Evolutionary conservation across 1,140 invertebrate species (phyloP).

Genomic region (Spodoptera frugiperda): DNA sequence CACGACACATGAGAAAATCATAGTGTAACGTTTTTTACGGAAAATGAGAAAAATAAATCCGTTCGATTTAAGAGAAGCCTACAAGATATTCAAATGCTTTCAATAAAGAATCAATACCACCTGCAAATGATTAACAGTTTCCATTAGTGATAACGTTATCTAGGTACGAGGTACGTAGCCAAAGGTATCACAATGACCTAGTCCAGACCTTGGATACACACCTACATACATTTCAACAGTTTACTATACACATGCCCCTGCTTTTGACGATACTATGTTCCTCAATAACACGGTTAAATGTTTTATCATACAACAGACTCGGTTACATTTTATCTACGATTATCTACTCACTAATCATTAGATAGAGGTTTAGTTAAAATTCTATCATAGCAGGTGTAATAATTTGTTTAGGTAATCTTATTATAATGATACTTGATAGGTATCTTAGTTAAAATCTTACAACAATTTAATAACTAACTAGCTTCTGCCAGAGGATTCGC

Average conservation of each 20-base stretch:
- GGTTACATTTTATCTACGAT: constrained; percentile 1
- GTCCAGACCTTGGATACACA: neutral
- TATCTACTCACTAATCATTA: neutral
- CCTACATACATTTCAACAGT: neutral
- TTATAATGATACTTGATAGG: neutral
- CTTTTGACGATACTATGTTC: neutral
- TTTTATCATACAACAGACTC: constrained; percentile 14
- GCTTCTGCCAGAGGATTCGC: too few species aligned
- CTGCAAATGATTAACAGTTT: too few species aligned
- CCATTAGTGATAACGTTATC: too few species aligned
- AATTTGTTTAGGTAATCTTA: constrained; percentile 13
- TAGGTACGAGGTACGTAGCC: too few species aligned
- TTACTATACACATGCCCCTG: neutral
- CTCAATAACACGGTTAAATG: neutral
- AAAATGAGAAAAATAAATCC: too few species aligned
- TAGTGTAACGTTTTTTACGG: too few species aligned
- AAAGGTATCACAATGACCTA: too few species aligned
- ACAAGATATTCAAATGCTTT: too few species aligned
- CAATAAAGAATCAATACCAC: too few species aligned
- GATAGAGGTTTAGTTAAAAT: constrained; percentile 7
- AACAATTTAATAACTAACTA: too few species aligned
- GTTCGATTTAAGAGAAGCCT: too few species aligned
- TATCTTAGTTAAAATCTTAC: neutral
- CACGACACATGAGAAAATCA: too few species aligned
- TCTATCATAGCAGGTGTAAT: constrained; percentile 22